Evolutionary conservation across 2,797 vertebrate genomes (phyloP).

Genomic region (Danio kyathit): DNA sequence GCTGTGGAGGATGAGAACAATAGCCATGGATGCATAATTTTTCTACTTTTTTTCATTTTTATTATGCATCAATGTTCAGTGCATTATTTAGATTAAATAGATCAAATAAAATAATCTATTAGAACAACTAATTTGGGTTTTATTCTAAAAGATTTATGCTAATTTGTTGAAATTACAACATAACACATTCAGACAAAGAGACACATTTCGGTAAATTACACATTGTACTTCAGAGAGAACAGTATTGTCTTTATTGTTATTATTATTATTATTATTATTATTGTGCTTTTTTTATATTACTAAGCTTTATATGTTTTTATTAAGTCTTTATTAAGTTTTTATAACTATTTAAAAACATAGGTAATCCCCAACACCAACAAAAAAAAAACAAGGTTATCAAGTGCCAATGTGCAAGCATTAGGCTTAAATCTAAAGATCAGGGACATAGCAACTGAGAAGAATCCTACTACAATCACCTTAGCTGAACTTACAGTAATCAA

Average conservation of each 20-base stretch:
- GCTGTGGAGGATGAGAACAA: too few species aligned
- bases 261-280: too few species aligned
- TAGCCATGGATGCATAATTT: background rate
- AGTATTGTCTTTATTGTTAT: background rate
- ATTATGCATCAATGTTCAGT: background rate
- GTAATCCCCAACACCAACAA: constrained; percentile 14
- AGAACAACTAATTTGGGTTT: background rate
- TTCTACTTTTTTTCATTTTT: background rate
- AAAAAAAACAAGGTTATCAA: background rate
- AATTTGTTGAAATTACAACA: background rate
- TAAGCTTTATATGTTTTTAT: background rate
- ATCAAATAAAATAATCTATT: background rate
- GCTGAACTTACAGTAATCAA: constrained; percentile 1
- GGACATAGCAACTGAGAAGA: constrained; percentile 1
- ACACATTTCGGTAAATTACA: background rate
- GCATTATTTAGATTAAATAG: too few species aligned
- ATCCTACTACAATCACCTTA: background rate
- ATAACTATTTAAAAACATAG: constrained; percentile 17
- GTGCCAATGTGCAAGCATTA: constrained; percentile 8
- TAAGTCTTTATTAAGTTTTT: too few species aligned
- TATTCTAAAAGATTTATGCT: background rate
- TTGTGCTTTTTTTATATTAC: background rate
- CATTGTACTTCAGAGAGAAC: background rate
- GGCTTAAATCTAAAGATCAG: constrained; percentile 27
- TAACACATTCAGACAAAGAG: too few species aligned